Percentiles rank a stretch among this genome's conserved stretches.
Conservation (phyloP, 2,113 vertebrate genomes). For the Zapus hudsonius region DNA sequence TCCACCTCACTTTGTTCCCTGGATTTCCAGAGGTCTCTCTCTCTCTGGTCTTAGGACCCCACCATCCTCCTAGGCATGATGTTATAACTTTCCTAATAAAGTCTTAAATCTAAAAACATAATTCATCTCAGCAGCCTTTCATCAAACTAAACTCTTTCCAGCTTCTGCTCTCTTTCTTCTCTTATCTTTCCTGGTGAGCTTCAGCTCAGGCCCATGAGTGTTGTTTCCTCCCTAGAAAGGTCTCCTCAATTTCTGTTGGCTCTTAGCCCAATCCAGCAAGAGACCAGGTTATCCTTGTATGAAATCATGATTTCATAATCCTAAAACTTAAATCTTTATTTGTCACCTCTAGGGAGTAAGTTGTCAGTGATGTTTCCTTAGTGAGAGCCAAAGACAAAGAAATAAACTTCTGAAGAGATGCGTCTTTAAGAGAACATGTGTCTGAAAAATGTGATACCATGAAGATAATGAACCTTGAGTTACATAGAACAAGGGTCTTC, state of each 20-base stretch:
- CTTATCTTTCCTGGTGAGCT: not conserved
- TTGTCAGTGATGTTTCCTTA: slow-evolving; percentile 51
- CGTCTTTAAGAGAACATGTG: not conserved
- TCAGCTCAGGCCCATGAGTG: not conserved
- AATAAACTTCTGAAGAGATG: slow-evolving; percentile 31
- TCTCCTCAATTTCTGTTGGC: slow-evolving; percentile 63
- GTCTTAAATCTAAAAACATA: too few species aligned
- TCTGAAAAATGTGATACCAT: not conserved
- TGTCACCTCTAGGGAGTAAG: slow-evolving; percentile 53
- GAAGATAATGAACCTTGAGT: not conserved
- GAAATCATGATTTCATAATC: slow-evolving; percentile 42
- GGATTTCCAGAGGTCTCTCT: too few species aligned
- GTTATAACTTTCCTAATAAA: too few species aligned
- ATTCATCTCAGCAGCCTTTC: too few species aligned
- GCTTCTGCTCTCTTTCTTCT: too few species aligned
- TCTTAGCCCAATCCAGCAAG: slow-evolving; percentile 32
- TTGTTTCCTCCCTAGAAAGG: not conserved
- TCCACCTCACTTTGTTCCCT: too few species aligned
- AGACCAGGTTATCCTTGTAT: slow-evolving; percentile 11
- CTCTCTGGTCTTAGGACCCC: too few species aligned
- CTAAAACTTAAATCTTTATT: slow-evolving; percentile 55
- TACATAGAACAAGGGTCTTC: not conserved
- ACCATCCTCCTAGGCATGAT: too few species aligned
- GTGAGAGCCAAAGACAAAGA: slow-evolving; percentile 36
- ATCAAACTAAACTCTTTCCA: too few species aligned